phyloP scores from a whole-genome alignment of 2,113 vertebrate species.

The Porphyrio hochstetteri region DNA sequence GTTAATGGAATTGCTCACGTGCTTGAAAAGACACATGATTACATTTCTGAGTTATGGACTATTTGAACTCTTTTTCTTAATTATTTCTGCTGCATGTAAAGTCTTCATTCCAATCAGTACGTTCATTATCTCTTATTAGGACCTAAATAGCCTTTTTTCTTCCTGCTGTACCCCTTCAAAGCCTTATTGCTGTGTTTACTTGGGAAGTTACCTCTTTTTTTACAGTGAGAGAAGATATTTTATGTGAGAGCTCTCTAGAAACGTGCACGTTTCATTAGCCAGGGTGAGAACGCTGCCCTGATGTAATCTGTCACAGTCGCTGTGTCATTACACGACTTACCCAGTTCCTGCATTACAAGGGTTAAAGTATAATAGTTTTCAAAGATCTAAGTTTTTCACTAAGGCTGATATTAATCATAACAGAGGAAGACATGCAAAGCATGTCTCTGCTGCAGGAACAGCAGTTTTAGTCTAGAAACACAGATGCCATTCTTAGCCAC shows the following conservation, averaged over 20 bases:
- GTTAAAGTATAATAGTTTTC: not conserved
- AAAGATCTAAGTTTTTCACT: not conserved
- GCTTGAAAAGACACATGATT: slow-evolving; percentile 37
- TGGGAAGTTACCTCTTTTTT: not conserved
- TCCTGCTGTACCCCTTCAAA: not conserved
- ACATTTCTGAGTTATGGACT: not conserved
- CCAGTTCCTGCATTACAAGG: not conserved
- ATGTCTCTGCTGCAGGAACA: rapidly evolving
- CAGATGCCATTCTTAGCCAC: not conserved
- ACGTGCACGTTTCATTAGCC: rapidly evolving
- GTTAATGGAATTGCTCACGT: slow-evolving; percentile 46
- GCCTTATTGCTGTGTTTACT: not conserved
- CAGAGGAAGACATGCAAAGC: not conserved
- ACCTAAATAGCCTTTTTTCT: not conserved
- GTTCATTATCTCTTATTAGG: not conserved
- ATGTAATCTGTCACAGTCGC: not conserved
- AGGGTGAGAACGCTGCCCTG: not conserved
- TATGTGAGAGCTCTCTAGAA: not conserved
- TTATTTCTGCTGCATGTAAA: not conserved
- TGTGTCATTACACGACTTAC: rapidly evolving
- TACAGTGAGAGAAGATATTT: not conserved
- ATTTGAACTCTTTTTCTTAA: not conserved
- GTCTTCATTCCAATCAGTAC: not conserved
- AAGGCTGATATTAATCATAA: rapidly evolving
- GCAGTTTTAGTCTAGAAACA: not conserved